Conservation (phyloP, 92 coral and sea anemone species). For the Epizoanthus ramosus region DNA sequence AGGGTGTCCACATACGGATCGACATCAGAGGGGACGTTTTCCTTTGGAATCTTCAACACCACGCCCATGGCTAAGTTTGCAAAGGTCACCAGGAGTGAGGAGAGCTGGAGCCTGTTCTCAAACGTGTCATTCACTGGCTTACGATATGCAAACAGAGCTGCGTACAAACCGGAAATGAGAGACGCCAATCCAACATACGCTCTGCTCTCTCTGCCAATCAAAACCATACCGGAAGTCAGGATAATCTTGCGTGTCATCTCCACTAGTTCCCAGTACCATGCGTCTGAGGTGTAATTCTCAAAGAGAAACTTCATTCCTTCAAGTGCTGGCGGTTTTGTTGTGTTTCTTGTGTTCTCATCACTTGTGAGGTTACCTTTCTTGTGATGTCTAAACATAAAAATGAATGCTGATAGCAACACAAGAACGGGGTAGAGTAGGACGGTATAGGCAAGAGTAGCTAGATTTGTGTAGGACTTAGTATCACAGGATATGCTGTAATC, state of each 20-base stretch:
- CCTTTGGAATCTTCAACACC: constrained; percentile 62
- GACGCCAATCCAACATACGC: constrained; percentile 60
- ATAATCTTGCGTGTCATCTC: constrained; percentile 58
- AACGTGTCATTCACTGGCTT: constrained; percentile 57
- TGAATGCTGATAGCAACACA: constrained; percentile 16
- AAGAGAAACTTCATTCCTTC: constrained; percentile 57
- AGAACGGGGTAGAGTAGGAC: constrained; percentile 32
- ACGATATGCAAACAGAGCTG: constrained; percentile 58
- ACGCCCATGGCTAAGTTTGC: constrained; percentile 60
- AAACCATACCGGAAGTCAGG: constrained; percentile 60
- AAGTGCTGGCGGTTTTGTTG: neutral
- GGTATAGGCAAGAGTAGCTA: constrained; percentile 44
- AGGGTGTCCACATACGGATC: constrained; percentile 46
- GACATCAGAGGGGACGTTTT: constrained; percentile 27
- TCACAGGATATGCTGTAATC: constrained; percentile 65
- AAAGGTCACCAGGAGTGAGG: constrained; percentile 55
- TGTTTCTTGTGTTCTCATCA: neutral
- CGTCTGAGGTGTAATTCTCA: constrained; percentile 61
- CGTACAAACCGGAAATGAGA: constrained; percentile 58
- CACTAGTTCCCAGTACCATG: constrained; percentile 68
- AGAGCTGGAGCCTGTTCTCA: constrained; percentile 66
- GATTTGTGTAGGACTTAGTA: constrained; percentile 43
- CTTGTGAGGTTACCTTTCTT: constrained; percentile 16
- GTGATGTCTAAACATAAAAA: constrained; percentile 40
- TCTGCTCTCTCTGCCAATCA: constrained; percentile 65